phyloP scores from a whole-genome alignment of 1,140 invertebrate species.

The Anadara kagoshimensis region DNA sequence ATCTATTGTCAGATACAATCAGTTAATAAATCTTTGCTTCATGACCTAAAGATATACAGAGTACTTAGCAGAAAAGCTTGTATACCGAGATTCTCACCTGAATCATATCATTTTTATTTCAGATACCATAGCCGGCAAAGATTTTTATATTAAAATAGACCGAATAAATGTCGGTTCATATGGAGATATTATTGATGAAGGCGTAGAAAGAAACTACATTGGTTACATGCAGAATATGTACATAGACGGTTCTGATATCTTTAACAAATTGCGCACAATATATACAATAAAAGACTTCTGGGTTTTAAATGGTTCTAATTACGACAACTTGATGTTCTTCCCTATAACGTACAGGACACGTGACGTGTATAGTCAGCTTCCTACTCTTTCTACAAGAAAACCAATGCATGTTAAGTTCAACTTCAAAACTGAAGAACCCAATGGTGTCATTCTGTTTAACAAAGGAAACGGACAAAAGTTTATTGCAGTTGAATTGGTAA shows the following conservation, averaged over 20 bases:
- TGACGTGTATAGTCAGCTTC: slow-evolving; percentile 51
- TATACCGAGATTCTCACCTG: no score
- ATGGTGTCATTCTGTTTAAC: slow-evolving; percentile 93
- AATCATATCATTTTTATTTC: slow-evolving; percentile 14
- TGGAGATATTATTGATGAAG: slow-evolving; percentile 10
- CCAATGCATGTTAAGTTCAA: slow-evolving; percentile 58
- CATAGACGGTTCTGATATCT: slow-evolving; percentile 46
- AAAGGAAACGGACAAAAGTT: slow-evolving; percentile 95
- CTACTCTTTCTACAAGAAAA: slow-evolving; percentile 42
- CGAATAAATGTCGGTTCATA: slow-evolving; percentile 48
- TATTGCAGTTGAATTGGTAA: slow-evolving; percentile 88
- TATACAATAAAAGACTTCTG: background rate
- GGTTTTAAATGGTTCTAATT: slow-evolving; percentile 2
- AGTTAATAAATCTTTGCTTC: no score
- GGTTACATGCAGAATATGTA: slow-evolving; percentile 64
- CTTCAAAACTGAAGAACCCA: slow-evolving; percentile 77
- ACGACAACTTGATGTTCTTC: slow-evolving; percentile 40
- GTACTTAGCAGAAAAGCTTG: no score
- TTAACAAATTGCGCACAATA: background rate
- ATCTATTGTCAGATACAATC: no score
- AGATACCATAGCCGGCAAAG: slow-evolving; percentile 51
- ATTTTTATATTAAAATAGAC: slow-evolving; percentile 46
- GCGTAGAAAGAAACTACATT: slow-evolving; percentile 39
- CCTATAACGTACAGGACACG: slow-evolving; percentile 57
- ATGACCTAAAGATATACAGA: no score